Conservation (phyloP, 2,113 vertebrate genomes). For the Excalfactoria chinensis region DNA sequence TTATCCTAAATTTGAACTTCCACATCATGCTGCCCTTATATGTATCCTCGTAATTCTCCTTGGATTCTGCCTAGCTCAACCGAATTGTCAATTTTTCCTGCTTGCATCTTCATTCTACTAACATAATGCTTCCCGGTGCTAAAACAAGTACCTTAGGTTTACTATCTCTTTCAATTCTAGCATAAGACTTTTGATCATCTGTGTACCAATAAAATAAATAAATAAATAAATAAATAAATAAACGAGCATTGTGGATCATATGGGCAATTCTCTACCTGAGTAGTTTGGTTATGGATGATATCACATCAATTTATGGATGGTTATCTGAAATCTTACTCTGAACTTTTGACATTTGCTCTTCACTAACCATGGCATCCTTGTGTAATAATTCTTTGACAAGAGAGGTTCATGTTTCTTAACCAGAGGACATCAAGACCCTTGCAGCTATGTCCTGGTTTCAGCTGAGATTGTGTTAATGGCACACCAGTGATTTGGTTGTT, state of each 20-base stretch:
- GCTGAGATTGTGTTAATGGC: too few species aligned
- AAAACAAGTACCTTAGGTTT: not conserved
- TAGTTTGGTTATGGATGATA: not conserved
- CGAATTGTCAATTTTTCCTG: not conserved
- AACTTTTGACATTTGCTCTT: not conserved
- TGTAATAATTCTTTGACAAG: not conserved
- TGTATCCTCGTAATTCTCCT: not conserved
- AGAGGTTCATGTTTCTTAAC: not conserved
- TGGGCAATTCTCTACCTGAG: not conserved
- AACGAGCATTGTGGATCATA: not conserved
- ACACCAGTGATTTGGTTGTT: too few species aligned
- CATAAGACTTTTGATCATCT: not conserved
- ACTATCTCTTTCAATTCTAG: not conserved
- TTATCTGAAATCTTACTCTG: not conserved
- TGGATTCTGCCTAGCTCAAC: not conserved
- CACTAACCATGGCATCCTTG: not conserved
- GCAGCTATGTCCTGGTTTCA: too few species aligned
- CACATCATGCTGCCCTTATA: not conserved
- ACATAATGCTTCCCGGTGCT: not conserved
- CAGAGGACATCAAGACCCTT: not conserved
- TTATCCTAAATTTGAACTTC: not conserved
- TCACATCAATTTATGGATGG: not conserved
- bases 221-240: not conserved
- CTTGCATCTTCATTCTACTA: not conserved
- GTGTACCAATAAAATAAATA: not conserved